A percentile compares a stretch with the other conserved stretches of the same genome.
These are phyloP conservation scores for Ranitomeya imitator DNA, from an alignment of 2,113 vertebrate species.

Conservation along the genomic window DNA sequence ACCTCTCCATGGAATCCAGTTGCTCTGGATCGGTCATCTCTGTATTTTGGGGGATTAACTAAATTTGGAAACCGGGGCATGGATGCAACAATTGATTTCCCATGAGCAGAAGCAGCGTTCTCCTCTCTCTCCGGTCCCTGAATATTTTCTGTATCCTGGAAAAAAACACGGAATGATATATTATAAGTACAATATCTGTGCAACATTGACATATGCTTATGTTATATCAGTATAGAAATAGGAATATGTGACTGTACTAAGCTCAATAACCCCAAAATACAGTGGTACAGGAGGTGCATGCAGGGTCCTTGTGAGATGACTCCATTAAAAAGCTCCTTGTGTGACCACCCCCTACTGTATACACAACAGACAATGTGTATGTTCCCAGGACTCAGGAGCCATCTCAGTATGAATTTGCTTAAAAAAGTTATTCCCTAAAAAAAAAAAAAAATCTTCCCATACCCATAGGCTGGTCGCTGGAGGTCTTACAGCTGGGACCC, in stretches of 20 bases:
- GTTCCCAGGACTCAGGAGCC: no score
- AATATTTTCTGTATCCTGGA: slow-evolving; percentile 1
- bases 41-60: neutral
- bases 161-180: neutral
- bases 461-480: no score
- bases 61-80: neutral
- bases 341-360: no score
- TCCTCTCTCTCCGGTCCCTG: neutral
- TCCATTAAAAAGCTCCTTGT: no score
- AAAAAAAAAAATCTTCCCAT: no score
- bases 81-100: neutral
- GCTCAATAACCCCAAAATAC: neutral
- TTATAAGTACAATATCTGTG: neutral
- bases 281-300: neutral
- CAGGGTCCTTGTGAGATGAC: no score
- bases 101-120: neutral
- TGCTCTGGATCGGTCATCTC: neutral
- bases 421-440: no score
- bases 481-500: no score
- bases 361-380: no score
- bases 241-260: neutral
- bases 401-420: no score
- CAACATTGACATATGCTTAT: neutral
- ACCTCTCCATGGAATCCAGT: no score
- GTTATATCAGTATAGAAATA: neutral